phyloP scores from a whole-genome alignment of 2,888 invertebrate species.

The Brenthis hecate region DNA sequence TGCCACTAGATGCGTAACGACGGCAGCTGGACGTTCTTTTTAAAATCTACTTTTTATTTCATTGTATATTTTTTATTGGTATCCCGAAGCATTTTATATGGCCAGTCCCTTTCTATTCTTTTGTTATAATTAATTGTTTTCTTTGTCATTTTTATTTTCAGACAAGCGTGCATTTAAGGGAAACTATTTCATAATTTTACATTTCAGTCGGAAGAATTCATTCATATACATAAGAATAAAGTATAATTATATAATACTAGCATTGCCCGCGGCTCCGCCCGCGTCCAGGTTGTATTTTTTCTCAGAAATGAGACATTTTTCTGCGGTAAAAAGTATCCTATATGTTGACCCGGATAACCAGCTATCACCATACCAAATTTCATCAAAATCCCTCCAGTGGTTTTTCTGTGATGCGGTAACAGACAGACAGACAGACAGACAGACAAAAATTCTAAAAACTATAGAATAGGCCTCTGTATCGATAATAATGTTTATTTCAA shows the following conservation, averaged over 20 bases:
- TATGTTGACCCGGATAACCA: too few species aligned
- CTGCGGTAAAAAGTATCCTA: too few species aligned
- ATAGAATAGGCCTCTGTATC: too few species aligned
- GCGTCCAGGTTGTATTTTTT: too few species aligned
- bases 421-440: too few species aligned
- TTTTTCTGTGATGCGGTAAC: too few species aligned
- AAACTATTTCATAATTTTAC: not conserved
- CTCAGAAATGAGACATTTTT: too few species aligned
- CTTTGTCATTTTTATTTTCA: constrained; percentile 42
- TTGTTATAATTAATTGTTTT: constrained; percentile 60
- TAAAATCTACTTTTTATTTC: constrained; percentile 60
- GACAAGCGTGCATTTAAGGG: constrained; percentile 7
- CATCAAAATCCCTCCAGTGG: too few species aligned
- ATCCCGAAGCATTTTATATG: constrained; percentile 65
- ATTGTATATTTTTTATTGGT: constrained; percentile 67
- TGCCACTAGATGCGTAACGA: constrained; percentile 66
- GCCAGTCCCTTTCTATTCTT: constrained; percentile 74
- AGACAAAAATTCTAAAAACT: too few species aligned
- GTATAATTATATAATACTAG: not conserved
- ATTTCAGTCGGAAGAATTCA: not conserved
- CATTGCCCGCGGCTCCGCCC: too few species aligned
- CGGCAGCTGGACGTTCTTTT: constrained; percentile 77
- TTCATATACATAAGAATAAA: not conserved
- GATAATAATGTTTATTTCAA: too few species aligned
- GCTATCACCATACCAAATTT: too few species aligned